Conservation (phyloP, 2,113 vertebrate species). For the Bufo bufo region DNA sequence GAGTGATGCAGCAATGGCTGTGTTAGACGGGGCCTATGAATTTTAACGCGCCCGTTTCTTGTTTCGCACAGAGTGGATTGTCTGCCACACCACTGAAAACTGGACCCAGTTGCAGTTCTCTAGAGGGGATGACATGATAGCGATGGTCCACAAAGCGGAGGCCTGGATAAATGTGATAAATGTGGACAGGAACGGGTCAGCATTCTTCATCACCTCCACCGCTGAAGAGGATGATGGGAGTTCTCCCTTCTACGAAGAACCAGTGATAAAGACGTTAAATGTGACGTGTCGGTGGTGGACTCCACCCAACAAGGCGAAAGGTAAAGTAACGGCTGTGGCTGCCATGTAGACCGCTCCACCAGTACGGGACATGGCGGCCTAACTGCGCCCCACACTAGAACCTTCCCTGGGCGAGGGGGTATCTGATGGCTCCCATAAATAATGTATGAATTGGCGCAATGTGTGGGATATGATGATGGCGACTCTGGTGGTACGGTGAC, state of each 20-base stretch:
- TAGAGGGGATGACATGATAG: neutral
- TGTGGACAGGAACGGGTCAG: neutral
- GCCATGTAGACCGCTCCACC: too few relatives aligned
- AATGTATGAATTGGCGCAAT: too few relatives aligned
- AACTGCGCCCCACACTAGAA: neutral
- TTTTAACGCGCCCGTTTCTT: neutral
- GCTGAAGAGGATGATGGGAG: neutral
- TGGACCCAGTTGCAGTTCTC: constrained; percentile 19
- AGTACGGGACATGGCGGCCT: too few relatives aligned
- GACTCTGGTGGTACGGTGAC: neutral
- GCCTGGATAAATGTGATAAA: neutral
- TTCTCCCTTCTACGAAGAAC: neutral
- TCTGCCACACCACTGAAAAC: neutral
- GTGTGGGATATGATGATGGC: neutral
- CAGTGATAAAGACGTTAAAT: neutral
- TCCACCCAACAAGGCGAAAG: neutral
- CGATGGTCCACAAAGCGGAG: neutral
- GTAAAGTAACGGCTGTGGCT: neutral
- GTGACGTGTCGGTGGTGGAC: neutral
- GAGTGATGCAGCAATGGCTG: neutral
- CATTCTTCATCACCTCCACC: neutral
- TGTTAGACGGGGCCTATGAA: neutral
- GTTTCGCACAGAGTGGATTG: neutral
- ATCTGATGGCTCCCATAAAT: too few relatives aligned
- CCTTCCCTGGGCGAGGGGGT: too few relatives aligned